Evolutionary conservation across 1,140 invertebrate species (phyloP).

Genomic region (Lordiphosa collinella): DNA sequence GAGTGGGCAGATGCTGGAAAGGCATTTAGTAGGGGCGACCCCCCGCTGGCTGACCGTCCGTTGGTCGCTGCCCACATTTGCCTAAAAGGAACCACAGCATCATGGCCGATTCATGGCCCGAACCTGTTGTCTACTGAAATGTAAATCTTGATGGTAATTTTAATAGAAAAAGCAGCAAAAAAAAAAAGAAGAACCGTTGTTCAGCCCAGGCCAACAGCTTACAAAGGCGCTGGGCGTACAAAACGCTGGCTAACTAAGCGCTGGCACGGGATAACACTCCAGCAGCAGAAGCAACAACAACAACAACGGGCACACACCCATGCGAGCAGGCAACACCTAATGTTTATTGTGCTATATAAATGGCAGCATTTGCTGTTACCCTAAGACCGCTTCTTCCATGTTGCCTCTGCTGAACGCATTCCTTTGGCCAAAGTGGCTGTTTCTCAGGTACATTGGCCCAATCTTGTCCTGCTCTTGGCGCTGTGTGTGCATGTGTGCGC

Average conservation of each 20-base stretch:
- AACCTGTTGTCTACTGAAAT: conserved; percentile 77
- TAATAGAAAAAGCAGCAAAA: conserved; percentile 67
- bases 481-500: conserved; percentile 34
- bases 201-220: conserved; percentile 32
- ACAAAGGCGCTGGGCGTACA: conserved; percentile 62
- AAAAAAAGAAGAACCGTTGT: conserved; percentile 53
- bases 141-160: conserved; percentile 79
- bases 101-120: conserved; percentile 14
- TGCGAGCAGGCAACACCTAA: conserved; percentile 64
- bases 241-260: conserved; percentile 71
- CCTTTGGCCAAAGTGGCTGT: conserved; percentile 71
- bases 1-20: conserved; percentile 55
- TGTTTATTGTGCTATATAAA: conserved; percentile 77
- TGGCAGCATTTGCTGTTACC: conserved; percentile 73
- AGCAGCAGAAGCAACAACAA: conserved; percentile 39
- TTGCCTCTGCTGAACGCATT: conserved; percentile 59
- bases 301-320: conserved; percentile 44
- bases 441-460: conserved; percentile 77
- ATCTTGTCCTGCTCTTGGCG: conserved; percentile 59
- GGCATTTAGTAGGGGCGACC: conserved; percentile 27
- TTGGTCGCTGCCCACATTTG: conserved; percentile 59
- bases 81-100: conserved; percentile 52
- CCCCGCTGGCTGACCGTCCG: background rate
- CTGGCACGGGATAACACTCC: conserved; percentile 69
- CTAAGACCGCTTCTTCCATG: conserved; percentile 48